phyloP scores from a whole-genome alignment of 2,113 vertebrate species.

The Melanerpes aurifrons region DNA sequence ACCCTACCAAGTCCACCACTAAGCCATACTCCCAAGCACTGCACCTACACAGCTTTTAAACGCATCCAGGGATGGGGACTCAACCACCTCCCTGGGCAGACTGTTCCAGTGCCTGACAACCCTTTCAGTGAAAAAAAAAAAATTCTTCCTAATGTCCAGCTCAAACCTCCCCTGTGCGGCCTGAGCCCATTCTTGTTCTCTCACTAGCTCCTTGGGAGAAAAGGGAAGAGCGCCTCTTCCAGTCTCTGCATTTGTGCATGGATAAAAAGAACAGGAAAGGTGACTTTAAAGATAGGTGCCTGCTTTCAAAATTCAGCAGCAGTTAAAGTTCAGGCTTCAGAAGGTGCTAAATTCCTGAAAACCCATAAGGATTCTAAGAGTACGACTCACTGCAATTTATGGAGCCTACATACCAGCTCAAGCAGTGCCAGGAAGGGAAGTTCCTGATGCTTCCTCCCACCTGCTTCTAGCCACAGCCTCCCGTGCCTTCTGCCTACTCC shows the following conservation, averaged over 20 bases:
- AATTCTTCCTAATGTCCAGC: too few species aligned
- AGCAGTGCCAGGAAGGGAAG: background rate
- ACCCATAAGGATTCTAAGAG: background rate
- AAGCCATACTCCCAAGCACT: too few species aligned
- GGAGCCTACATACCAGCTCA: background rate
- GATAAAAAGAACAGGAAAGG: background rate
- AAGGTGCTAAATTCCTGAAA: conserved; percentile 11
- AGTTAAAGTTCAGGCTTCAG: background rate
- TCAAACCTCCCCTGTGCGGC: too few species aligned
- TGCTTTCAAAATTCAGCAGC: background rate
- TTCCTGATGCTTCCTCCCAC: background rate
- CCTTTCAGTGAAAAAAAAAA: too few species aligned
- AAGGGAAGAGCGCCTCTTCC: background rate
- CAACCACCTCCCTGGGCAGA: too few species aligned
- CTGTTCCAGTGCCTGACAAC: too few species aligned
- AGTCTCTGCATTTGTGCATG: background rate
- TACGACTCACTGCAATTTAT: background rate
- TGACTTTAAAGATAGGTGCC: background rate
- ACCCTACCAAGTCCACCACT: too few species aligned
- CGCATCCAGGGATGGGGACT: too few species aligned
- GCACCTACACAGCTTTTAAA: too few species aligned
- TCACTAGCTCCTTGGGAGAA: too few species aligned
- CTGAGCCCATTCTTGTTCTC: too few species aligned
- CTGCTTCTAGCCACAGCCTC: background rate
- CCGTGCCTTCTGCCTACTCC: background rate